A percentile compares a stretch with the other conserved stretches of the same genome.
These are phyloP conservation scores for Charanyca ferruginea DNA, from an alignment of 2,888 invertebrate species.

Conservation along the genomic window DNA sequence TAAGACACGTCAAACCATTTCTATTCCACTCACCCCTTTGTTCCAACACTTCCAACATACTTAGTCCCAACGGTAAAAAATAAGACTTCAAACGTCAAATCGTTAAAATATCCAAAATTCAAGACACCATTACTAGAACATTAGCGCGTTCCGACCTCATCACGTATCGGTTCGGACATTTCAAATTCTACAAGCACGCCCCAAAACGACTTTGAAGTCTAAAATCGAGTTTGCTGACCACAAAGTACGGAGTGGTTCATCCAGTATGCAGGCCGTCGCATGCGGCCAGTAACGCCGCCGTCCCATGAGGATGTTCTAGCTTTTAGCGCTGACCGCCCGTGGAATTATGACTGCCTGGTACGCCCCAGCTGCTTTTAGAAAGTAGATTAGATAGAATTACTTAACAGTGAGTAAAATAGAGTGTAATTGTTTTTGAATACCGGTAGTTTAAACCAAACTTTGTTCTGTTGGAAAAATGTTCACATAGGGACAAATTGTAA, in stretches of 20 bases:
- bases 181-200: conserved; percentile 66
- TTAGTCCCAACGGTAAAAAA: conserved; percentile 27
- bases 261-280: conserved; percentile 83
- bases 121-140: conserved; percentile 52
- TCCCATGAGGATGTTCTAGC: conserved; percentile 77
- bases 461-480: background rate
- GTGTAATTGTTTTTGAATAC: conserved; percentile 59
- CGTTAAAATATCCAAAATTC: conserved; percentile 56
- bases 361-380: conserved; percentile 66
- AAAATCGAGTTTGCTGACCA: conserved; percentile 89
- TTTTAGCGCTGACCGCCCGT: conserved; percentile 80
- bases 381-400: conserved; percentile 68
- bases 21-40: background rate
- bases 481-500: background rate
- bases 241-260: conserved; percentile 82
- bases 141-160: conserved; percentile 63
- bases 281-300: conserved; percentile 67
- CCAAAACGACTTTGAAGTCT: conserved; percentile 87
- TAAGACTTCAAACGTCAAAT: conserved; percentile 48
- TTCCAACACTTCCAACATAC: conserved; percentile 5
- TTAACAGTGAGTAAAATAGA: conserved; percentile 58
- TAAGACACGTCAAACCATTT: conserved; percentile 1
- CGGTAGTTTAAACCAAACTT: conserved; percentile 2
- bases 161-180: conserved; percentile 68
- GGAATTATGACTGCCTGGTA: conserved; percentile 78